Base-by-base conservation (phyloP, 2,888 invertebrate genomes). In the Lamellibrachia satsuma region DNA sequence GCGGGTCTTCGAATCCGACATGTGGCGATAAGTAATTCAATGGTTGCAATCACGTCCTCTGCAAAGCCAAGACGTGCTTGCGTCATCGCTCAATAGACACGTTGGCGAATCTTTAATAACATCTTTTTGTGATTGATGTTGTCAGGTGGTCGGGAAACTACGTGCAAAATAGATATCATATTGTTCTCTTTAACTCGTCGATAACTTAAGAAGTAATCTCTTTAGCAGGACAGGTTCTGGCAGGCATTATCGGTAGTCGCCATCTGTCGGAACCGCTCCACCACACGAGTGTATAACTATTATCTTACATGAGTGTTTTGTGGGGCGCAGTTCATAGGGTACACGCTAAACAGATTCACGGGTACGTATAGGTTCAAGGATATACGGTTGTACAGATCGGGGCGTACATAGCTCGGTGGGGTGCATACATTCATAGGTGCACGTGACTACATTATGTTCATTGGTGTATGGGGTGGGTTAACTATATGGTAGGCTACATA, bases 11-110 rank as follows among this genome's bases (percentile, higher is more conserved):
- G 75, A 75, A 75, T 75, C 75, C 15, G 75, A 75, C 22, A 75
- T 75, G 75, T 75, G 75, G 15, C 75, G 75, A 75, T 75, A 75
- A 75, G 75, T 75, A 75, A 75, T 75, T 75, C 75, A 15, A 75
- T 75, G 22, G 75, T 15, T 75, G 75, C 75, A 75, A 75, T 75
- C 75, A 75, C 22, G 75, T 11, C 6, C 15, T 75, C 15, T 15
- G 75, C 22, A 75, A 15, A 15, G 75, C 75, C 75, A 15, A 75
- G 75, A 75, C 75, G 75, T 22, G 75, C 22, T 75, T 75, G 75
- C 75, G 75, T 75, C 75, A 75, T 75, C 75, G 75, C 75, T 75
- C 15, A 75, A 15, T 75, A 15, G 75, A 75, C 22, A 4, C 75
- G 75, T 75, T 22, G 75, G 75, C 75, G 75, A 75, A 75, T 75